phyloP scores from a whole-genome alignment of 2,113 vertebrate species.

The Rostratula benghalensis region DNA sequence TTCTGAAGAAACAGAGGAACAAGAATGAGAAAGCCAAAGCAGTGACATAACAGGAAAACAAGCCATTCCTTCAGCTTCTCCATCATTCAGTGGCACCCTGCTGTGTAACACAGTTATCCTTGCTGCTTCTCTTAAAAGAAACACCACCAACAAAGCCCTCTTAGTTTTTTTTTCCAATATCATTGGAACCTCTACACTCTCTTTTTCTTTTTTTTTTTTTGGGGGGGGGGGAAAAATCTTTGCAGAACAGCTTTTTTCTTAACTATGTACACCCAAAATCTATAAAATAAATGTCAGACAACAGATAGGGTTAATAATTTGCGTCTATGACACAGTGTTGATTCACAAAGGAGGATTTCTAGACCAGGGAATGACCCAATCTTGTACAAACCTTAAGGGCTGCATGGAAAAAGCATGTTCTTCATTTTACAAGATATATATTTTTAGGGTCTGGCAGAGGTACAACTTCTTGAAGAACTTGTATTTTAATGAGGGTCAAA shows the following conservation, averaged over 20 bases:
- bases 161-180: neutral
- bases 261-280: neutral
- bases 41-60: conserved; percentile 11
- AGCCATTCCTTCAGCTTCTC: conserved; percentile 40
- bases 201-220: too few species aligned
- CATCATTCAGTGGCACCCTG: conserved; percentile 2
- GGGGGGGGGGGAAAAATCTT: too few species aligned
- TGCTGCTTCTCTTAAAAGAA: neutral
- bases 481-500: neutral
- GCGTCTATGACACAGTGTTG: neutral
- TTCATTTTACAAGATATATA: neutral
- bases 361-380: neutral
- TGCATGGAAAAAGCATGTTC: neutral
- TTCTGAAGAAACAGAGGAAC: conserved; percentile 59
- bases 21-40: conserved; percentile 45
- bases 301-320: neutral
- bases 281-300: neutral
- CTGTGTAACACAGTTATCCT: neutral
- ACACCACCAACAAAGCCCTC: neutral
- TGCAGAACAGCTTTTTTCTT: neutral
- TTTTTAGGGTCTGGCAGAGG: neutral
- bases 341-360: conserved; percentile 1
- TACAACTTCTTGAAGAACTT: neutral
- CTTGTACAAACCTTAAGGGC: neutral
- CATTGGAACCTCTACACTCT: neutral